Percentiles rank a stretch among this genome's conserved stretches.
phyloP scores from a whole-genome alignment of 2,888 invertebrate genomes.

The Cosmia pyralina region DNA sequence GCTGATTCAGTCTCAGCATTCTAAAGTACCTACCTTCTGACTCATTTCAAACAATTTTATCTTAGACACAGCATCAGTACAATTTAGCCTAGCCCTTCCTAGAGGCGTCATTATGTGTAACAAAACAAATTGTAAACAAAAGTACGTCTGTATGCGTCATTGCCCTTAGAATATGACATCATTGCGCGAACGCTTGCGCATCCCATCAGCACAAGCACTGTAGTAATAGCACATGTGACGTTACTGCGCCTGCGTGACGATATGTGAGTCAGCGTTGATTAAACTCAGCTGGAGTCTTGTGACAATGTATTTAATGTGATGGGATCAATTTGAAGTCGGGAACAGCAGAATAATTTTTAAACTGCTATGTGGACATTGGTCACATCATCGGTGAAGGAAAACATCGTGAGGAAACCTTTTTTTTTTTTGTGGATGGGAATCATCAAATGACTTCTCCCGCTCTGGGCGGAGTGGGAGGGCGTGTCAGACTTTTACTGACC shows the following conservation, averaged over 20 bases:
- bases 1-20: background rate
- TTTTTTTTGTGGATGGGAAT: too few relatives aligned
- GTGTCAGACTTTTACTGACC: too few relatives aligned
- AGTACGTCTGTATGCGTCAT: slow-evolving; percentile 48
- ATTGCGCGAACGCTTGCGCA: slow-evolving; percentile 49
- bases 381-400: background rate
- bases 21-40: slow-evolving; percentile 3
- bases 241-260: slow-evolving; percentile 27
- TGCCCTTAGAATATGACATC: slow-evolving; percentile 62
- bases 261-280: slow-evolving; percentile 46
- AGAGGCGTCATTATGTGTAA: background rate
- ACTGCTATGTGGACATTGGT: too few relatives aligned
- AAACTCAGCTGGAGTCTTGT: slow-evolving; percentile 40
- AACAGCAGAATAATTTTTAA: background rate
- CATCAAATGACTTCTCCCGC: too few relatives aligned
- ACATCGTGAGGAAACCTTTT: background rate
- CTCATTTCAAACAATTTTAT: slow-evolving; percentile 20
- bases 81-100: background rate
- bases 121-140: slow-evolving; percentile 40
- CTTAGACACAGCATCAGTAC: background rate
- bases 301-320: slow-evolving; percentile 22
- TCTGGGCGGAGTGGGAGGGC: too few relatives aligned
- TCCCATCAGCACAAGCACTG: slow-evolving; percentile 35
- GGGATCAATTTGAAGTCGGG: slow-evolving; percentile 21
- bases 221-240: slow-evolving; percentile 62